Evolutionary conservation across 2,888 invertebrate species (phyloP).

Genomic region (Chalcis sispes): DNA sequence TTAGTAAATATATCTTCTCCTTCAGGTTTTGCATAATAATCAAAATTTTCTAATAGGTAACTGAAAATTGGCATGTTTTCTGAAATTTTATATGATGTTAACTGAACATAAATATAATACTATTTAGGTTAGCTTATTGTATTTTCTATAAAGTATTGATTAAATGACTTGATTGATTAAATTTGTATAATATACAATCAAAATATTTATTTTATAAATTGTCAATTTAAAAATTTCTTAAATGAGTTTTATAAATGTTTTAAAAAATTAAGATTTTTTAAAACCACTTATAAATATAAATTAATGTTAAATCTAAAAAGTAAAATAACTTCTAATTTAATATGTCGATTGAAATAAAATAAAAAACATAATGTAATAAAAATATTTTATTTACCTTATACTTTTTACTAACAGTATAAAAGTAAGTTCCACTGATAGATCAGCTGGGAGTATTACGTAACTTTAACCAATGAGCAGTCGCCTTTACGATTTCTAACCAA

Average conservation of each 20-base stretch:
- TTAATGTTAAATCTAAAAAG: not conserved
- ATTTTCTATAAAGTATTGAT: too few relatives aligned
- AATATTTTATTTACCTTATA: conserved; percentile 35
- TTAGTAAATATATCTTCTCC: conserved; percentile 77
- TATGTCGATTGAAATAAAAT: not conserved
- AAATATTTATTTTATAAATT: too few relatives aligned
- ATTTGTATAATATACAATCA: too few relatives aligned
- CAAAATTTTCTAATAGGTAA: not conserved
- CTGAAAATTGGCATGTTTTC: too few relatives aligned
- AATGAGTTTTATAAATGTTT: too few relatives aligned
- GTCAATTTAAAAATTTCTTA: too few relatives aligned
- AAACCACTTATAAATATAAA: too few relatives aligned
- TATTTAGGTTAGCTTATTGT: too few relatives aligned
- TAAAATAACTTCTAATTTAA: not conserved
- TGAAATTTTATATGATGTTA: conserved; percentile 18
- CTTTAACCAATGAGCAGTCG: conserved; percentile 38
- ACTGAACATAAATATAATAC: too few relatives aligned
- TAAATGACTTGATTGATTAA: too few relatives aligned
- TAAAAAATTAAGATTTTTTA: too few relatives aligned
- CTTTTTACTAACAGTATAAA: not conserved
- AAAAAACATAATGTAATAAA: not conserved
- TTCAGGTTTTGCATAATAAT: conserved; percentile 59
- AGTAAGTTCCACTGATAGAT: conserved; percentile 16
- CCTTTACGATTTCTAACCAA: conserved; percentile 42
- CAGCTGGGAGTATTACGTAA: conserved; percentile 57